phyloP scores from a whole-genome alignment of 37 sponge, comb jelly and placozoan genomes.

The Agelas oroides region DNA sequence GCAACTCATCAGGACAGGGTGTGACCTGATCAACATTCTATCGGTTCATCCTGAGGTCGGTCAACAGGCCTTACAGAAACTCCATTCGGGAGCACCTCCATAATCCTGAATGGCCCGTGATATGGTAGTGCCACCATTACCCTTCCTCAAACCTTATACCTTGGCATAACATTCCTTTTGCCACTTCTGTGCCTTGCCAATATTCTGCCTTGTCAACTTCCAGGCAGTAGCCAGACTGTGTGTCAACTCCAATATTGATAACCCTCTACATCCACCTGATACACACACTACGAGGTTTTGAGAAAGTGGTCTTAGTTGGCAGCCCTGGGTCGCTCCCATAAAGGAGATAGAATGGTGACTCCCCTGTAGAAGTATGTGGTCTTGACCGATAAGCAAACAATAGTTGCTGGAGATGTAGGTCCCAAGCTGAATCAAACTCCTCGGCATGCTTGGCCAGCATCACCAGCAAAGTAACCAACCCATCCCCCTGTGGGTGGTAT shows the following conservation, averaged over 20 bases:
- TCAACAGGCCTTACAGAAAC: neutral
- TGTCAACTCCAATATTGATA: conserved; percentile 4
- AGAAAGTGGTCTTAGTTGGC: too few species aligned
- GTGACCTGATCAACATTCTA: conserved; percentile 6
- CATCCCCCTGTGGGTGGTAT: conserved; percentile 34
- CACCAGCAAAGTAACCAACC: conserved; percentile 10
- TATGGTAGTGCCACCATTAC: conserved; percentile 17
- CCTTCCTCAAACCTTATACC: neutral
- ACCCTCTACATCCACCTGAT: neutral
- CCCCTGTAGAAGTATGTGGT: conserved; percentile 15
- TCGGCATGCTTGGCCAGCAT: conserved; percentile 26
- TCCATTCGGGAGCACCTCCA: neutral
- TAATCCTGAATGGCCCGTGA: conserved; percentile 21
- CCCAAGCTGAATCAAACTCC: neutral
- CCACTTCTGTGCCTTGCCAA: conserved; percentile 17
- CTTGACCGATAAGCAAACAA: conserved; percentile 23
- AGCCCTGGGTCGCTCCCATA: conserved; percentile 22
- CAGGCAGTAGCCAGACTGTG: neutral
- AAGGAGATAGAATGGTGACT: conserved; percentile 25
- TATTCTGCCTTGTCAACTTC: neutral
- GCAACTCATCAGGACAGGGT: conserved; percentile 10
- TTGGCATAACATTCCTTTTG: conserved; percentile 20
- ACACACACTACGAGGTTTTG: too few species aligned
- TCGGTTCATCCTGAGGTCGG: neutral
- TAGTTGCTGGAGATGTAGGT: neutral